phyloP scores from a whole-genome alignment of 1,140 invertebrate genomes.

The Pseudobourletiella spinata region DNA sequence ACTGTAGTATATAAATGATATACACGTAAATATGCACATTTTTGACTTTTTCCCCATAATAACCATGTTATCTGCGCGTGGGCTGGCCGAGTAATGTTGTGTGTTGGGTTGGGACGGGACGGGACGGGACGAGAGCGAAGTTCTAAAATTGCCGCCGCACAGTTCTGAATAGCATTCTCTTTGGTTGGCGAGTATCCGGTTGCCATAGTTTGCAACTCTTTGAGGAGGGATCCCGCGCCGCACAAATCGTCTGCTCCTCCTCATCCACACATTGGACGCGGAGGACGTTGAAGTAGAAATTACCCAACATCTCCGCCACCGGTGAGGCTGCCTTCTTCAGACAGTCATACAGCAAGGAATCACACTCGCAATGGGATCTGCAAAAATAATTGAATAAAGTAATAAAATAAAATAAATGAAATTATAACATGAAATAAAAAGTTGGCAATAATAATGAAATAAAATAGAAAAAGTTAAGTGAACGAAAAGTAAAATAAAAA shows the following conservation, averaged over 20 bases:
- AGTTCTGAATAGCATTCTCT: conserved; percentile 3
- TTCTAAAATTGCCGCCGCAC: background rate
- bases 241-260: conserved; percentile 20
- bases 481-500: no score
- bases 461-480: no score
- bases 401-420: no score
- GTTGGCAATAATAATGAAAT: no score
- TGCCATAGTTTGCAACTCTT: background rate
- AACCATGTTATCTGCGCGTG: no score
- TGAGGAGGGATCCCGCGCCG: background rate
- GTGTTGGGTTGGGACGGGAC: no score
- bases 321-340: conserved; percentile 59
- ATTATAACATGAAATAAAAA: no score
- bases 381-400: conserved; percentile 29
- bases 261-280: conserved; percentile 66
- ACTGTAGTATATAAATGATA: no score
- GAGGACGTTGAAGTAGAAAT: conserved; percentile 78
- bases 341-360: conserved; percentile 69
- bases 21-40: no score
- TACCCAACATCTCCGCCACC: conserved; percentile 65
- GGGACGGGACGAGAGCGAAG: no score
- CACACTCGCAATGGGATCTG: conserved; percentile 73
- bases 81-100: no score
- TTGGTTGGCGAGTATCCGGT: background rate
- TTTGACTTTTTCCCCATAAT: no score